phyloP scores from a whole-genome alignment of 2,888 invertebrate species.

The Dynastes hyllus region DNA sequence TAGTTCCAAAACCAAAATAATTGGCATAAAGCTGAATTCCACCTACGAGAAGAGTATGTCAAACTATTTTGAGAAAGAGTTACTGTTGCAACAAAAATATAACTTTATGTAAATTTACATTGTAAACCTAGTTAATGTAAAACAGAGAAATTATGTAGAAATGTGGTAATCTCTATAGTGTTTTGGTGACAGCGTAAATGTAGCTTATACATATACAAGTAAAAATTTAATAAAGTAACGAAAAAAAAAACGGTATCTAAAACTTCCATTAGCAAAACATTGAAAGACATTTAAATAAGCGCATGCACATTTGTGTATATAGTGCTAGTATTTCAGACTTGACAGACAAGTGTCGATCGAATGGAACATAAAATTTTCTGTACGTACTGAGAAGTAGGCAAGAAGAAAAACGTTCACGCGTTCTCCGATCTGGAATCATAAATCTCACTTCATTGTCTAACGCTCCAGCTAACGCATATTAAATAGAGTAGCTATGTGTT shows the following conservation, averaged over 20 bases:
- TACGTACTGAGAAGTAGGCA: background rate
- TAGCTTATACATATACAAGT: no score
- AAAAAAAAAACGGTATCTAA: background rate
- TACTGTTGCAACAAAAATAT: no score
- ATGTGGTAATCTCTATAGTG: no score
- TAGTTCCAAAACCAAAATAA: no score
- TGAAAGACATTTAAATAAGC: background rate
- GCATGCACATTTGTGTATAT: background rate
- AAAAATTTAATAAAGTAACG: background rate
- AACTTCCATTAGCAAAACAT: slow-evolving; percentile 28
- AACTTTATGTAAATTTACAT: no score
- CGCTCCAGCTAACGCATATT: slow-evolving; percentile 22
- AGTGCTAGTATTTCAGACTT: slow-evolving; percentile 13
- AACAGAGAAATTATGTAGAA: no score
- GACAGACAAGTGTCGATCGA: slow-evolving; percentile 6
- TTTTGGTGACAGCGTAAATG: no score
- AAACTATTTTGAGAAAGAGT: no score
- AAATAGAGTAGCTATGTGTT: slow-evolving; percentile 4
- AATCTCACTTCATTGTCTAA: slow-evolving; percentile 23
- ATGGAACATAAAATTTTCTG: background rate
- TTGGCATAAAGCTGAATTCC: no score
- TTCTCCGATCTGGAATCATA: slow-evolving; percentile 11
- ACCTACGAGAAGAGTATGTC: no score
- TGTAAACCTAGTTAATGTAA: no score
- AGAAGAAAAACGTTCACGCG: slow-evolving; percentile 8